Base-by-base conservation (phyloP, 2,888 invertebrate genomes). In the Deilephila elpenor region DNA sequence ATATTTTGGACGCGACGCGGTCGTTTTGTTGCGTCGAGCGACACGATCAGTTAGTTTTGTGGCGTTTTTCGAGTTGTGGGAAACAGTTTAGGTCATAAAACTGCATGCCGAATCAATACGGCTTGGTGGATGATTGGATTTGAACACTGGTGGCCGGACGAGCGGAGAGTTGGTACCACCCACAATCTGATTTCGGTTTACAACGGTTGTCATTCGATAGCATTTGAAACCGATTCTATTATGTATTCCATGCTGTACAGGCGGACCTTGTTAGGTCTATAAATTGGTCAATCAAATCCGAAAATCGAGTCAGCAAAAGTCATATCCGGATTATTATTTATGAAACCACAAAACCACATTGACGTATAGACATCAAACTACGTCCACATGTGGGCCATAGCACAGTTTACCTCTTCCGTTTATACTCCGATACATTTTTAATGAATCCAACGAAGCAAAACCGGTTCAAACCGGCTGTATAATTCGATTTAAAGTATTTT, bases 401-500 rank as follows among this genome's bases (percentile, higher is more conserved):
- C 44, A 44, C 44, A 11, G 44, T 14, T 44, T 44, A 44, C 44
- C 2, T 44, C 44, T 11, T 44, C 44, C 44, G 44, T 44, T 44
- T 44, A 44, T 44, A 44, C 44, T 14, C 44, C 44, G 44, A 44
- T 44, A 44, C 44, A 14, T 44, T 14, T 44, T 44, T 44, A 44
- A 44, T 44, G 44, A 44, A 14, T 14, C 59, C 25, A 37, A 44
- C 44, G 20, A 64, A 34, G 19, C 44, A 20, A 19, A 37, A 37
- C 34, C 34, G 34, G 56, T 56, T 56, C 44, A 56, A 56, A 56
- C n/a, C n/a, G n/a, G 17, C 56, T 56, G 56, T n/a, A 56, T 67
- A 51, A 67, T 67, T 51, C 20, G 25, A 67, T 67, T 62, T 34
- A 19, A 62, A 51, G 25, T 7, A 0, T 64, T 64, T 64, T 64